Percentiles rank a stretch among this genome's conserved stretches.
These are phyloP conservation scores for Apolygus lucorum DNA, from an alignment of 1,140 invertebrate species.

Conservation along the genomic window DNA sequence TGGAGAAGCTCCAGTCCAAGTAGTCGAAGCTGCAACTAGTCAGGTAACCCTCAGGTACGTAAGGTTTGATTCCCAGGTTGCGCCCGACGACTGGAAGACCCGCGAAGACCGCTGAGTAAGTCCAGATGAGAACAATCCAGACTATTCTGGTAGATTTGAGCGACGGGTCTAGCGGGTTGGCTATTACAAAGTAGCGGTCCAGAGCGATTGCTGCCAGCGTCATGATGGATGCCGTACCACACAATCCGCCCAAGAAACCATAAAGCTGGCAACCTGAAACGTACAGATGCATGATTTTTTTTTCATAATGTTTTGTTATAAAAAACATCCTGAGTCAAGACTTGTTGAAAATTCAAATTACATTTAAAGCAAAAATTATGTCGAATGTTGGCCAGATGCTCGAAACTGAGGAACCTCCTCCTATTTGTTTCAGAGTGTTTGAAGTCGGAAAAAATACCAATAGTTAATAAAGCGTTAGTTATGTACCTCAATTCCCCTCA, in stretches of 20 bases:
- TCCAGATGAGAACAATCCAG: constrained; percentile 56
- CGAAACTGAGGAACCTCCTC: too few relatives aligned
- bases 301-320: background rate
- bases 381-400: too few relatives aligned
- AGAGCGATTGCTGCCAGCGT: constrained; percentile 59
- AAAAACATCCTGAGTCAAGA: too few relatives aligned
- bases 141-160: constrained; percentile 50
- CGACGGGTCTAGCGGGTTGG: constrained; percentile 55
- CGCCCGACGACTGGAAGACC: constrained; percentile 56
- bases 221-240: constrained; percentile 59
- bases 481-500: too few relatives aligned
- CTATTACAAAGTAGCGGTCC: constrained; percentile 63
- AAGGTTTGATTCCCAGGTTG: constrained; percentile 57
- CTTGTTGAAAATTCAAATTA: too few relatives aligned
- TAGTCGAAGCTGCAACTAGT: constrained; percentile 77
- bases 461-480: too few relatives aligned
- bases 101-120: constrained; percentile 59
- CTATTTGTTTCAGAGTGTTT: too few relatives aligned
- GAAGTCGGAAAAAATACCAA: too few relatives aligned
- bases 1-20: constrained; percentile 47
- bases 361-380: too few relatives aligned
- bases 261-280: constrained; percentile 57
- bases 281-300: background rate
- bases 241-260: constrained; percentile 60
- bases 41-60: constrained; percentile 67